Evolutionary conservation across 2,113 vertebrate species (phyloP), one percentile per base, ranked within the genome.

Genomic region (Heterocephalus glaber): DNA sequence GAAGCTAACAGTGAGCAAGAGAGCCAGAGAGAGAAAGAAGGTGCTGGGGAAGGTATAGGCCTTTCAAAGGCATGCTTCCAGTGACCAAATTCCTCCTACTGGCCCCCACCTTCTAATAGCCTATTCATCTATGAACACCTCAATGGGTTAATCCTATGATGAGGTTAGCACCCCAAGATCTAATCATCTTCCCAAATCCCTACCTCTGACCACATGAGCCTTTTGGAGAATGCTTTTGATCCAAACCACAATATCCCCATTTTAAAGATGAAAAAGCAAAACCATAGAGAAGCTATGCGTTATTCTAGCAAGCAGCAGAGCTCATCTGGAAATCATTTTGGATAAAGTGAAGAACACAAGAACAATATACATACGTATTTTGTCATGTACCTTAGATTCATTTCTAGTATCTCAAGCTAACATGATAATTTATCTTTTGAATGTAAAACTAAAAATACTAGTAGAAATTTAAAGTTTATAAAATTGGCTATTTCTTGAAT

Each of bases 401-500:
- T 86, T 83, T 83, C 65, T 77, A 88, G 28, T 86, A 17, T 79
- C 56, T 26, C 24, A 38, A 92, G 8, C 28, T 63, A 10, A 60
- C 54, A 30, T 10, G 26, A 82, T 60, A 24, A 10, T 70, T 89
- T 49, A 52, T 52, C 41, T 74, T 81, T 81, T 68, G 49, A 83
- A 28, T 89, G 56, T 30, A 70, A 82, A 77, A 86, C 68, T 81
- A 35, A 6, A 91, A 80, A 20, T 44, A 52, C 60, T 30, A 58
- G 22, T 41, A 85, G 13, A 87, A 94, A 86, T 92, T 76, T 84
- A 70, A 95, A 81, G 19, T 38, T 65, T 83, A 84, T 41, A 9
- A 88, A 35, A 49, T 13, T 58, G 14, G 24, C 8, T 85, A 88
- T 65, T 79, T 95, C 90, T 95, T 87, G 8, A 89, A 81, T 74